Evolutionary conservation across 2,888 invertebrate genomes (phyloP).

Genomic region (Dryococelus australis): DNA sequence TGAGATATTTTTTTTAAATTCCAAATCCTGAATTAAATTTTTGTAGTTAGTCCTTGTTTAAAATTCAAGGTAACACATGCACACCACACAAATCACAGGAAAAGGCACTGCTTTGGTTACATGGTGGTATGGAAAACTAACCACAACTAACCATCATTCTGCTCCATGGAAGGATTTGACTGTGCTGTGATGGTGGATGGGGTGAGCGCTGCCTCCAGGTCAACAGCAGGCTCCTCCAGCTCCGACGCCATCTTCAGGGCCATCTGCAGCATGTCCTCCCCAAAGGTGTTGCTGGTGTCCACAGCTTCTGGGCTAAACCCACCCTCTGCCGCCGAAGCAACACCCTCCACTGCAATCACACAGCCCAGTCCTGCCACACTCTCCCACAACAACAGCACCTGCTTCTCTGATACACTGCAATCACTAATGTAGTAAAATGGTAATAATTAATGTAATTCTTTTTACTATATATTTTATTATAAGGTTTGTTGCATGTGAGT

Average conservation of each 20-base stretch:
- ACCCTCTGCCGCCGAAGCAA: slow-evolving; percentile 38
- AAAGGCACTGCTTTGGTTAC: too few species aligned
- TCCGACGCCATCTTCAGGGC: slow-evolving; percentile 85
- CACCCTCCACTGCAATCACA: slow-evolving; percentile 5
- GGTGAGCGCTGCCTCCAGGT: slow-evolving; percentile 82
- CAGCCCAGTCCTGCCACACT: neutral
- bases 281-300: slow-evolving; percentile 71
- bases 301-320: slow-evolving; percentile 67
- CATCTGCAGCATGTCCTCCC: slow-evolving; percentile 86
- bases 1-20: too few species aligned
- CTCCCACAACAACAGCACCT: too few species aligned
- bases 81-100: too few species aligned
- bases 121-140: neutral
- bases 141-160: slow-evolving; percentile 40
- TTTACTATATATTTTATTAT: too few species aligned
- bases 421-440: too few species aligned
- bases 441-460: too few species aligned
- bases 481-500: too few species aligned
- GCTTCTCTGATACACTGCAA: too few species aligned
- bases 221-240: slow-evolving; percentile 83
- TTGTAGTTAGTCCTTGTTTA: too few species aligned
- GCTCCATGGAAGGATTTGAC: slow-evolving; percentile 38
- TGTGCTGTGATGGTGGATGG: slow-evolving; percentile 77
- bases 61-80: too few species aligned
- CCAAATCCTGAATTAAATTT: too few species aligned